Base-by-base conservation (phyloP, 2,888 invertebrate species). In the Malacosoma neustria region DNA sequence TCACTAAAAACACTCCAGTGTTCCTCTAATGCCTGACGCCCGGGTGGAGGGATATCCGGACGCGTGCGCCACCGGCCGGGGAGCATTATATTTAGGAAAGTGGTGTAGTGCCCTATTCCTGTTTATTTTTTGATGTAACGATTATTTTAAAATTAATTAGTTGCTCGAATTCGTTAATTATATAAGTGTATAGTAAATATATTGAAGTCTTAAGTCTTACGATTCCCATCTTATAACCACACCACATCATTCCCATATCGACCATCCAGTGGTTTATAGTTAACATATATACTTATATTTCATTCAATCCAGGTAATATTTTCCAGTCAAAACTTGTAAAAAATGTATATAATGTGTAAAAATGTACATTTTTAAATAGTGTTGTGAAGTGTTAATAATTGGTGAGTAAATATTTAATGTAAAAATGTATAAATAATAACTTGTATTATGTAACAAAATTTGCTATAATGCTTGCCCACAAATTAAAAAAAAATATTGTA, bases 361-460 rank as follows among this genome's bases (percentile, higher is more conserved):
- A 22, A 22, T 35, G 12, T 31, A 31, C 31, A 29, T 32, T 32
- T 14, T 36, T 30, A 32, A 37, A 41, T 43, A 54, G 49, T 45
- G 42, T 33, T 43, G 52, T 57, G 47, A 35, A 43, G 57, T 52
- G 52, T 47, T 48, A 41, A 45, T 36, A 29, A 41, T 49, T 46
- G 56, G 57, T 57, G 48, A 56, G 56, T 56, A 56, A 52, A 42
- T 37, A 32, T 29, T 29, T n/a, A 30, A 14, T 35, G 35, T 30
- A 14, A 30, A 35, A 35, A 15, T 15, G 13, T 11, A 12, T 14
- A 30, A 35, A 35, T 30, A 11, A 30, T 22, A 22, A 22, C 22
- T 9, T 22, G 22, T 22, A 22, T 22, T 0, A 22, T 6, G 22
- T 7, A 22, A 22, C 9, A 22, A 22, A 22, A 5, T 7, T 7